phyloP scores from a whole-genome alignment of 2,797 vertebrate genomes.

The Syndactyla subalaris region DNA sequence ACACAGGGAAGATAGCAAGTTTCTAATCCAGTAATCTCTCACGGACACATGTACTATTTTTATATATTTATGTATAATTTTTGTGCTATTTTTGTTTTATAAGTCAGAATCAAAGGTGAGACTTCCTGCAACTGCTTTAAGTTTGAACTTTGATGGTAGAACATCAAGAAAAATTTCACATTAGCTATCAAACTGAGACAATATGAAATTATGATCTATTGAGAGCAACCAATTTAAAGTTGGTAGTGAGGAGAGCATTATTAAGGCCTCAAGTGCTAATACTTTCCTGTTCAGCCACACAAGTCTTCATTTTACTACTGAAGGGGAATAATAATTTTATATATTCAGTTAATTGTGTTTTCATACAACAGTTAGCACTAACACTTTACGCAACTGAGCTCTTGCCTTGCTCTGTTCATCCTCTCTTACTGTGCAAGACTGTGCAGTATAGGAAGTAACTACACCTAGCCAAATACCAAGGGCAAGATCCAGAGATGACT shows the following conservation, averaged over 20 bases:
- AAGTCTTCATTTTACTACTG: neutral
- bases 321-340: neutral
- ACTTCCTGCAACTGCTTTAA: neutral
- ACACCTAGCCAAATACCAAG: neutral
- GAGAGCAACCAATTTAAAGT: neutral
- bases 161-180: neutral
- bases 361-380: neutral
- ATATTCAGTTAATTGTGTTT: neutral
- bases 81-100: neutral
- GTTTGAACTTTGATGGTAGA: neutral
- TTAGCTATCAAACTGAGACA: neutral
- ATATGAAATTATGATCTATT: neutral
- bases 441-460: neutral
- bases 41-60: neutral
- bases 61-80: neutral
- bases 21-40: neutral
- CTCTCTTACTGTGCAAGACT: neutral
- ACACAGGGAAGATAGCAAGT: neutral
- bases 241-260: neutral
- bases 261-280: neutral
- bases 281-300: neutral
- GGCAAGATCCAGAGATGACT: neutral
- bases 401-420: neutral
- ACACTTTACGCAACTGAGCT: neutral
- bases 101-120: neutral